These are phyloP conservation scores for Coilia nasus DNA, from an alignment of 2,797 vertebrate genomes.

Conservation along the genomic window DNA sequence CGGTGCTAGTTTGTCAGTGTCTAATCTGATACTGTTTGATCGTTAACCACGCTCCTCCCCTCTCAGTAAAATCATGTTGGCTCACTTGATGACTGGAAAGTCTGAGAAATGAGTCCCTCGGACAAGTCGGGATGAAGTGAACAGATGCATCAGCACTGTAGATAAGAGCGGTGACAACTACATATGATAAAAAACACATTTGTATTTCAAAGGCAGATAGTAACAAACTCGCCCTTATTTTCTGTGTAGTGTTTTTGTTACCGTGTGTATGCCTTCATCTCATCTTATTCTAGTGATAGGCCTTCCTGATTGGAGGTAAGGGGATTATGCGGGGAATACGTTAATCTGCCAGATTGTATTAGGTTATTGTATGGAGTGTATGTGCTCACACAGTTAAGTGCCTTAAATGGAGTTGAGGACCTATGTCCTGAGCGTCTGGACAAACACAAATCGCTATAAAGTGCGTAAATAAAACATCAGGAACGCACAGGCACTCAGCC, in stretches of 20 bases:
- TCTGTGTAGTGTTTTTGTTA: not conserved
- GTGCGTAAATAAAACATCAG: not conserved
- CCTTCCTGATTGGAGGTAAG: not conserved
- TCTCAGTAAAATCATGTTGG: not conserved
- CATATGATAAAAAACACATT: not conserved
- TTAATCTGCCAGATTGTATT: conserved; percentile 15
- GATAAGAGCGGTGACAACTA: not conserved
- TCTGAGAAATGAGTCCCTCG: not conserved
- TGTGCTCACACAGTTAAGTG: not conserved
- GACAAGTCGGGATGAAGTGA: not conserved
- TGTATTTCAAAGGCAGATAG: not conserved
- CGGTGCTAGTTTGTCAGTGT: not conserved
- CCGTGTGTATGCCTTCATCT: not conserved
- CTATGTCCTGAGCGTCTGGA: not conserved
- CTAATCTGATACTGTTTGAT: not conserved
- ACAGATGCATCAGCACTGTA: not conserved
- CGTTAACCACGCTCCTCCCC: not conserved
- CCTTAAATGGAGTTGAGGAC: not conserved
- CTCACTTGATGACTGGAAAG: not conserved
- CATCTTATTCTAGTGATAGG: not conserved
- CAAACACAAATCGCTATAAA: not conserved
- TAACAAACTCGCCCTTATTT: not conserved
- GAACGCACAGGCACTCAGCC: not conserved
- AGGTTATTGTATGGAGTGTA: not conserved
- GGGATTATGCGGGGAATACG: not conserved